These are phyloP conservation scores for Daboia siamensis DNA, from an alignment of 2,113 vertebrate species.

Conservation along the genomic window DNA sequence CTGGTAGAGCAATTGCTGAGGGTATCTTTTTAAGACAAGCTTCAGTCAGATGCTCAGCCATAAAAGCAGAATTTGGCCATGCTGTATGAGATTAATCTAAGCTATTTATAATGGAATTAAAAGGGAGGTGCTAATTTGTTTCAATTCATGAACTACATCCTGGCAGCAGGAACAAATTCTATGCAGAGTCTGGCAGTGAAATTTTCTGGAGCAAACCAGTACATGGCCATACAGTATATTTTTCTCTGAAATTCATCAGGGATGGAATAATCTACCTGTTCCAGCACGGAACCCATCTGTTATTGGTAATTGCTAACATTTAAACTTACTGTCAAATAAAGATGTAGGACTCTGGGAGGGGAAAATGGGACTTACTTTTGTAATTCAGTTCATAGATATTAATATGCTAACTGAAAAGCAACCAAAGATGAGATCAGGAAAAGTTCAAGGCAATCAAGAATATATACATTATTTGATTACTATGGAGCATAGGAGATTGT, in stretches of 20 bases:
- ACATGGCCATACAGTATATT: background rate
- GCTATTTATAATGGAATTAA: background rate
- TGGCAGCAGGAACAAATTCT: background rate
- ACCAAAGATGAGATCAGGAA: constrained; percentile 2
- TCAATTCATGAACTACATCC: background rate
- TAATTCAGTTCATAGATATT: background rate
- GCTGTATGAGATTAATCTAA: constrained; percentile 5
- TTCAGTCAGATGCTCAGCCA: background rate
- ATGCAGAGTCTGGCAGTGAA: background rate
- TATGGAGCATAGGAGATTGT: background rate
- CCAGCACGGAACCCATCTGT: background rate
- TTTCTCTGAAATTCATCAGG: background rate
- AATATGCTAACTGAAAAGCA: background rate
- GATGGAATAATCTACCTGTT: background rate
- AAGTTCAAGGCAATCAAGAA: constrained; percentile 3
- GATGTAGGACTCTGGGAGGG: background rate
- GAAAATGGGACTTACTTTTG: background rate
- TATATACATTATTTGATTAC: background rate
- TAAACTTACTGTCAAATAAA: background rate
- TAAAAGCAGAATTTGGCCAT: background rate
- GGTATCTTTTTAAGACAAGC: background rate
- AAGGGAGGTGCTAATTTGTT: constrained; percentile 1
- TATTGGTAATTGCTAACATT: background rate
- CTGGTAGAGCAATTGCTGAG: background rate
- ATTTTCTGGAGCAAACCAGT: background rate